phyloP scores from a whole-genome alignment of 2,797 vertebrate species.

The Allobates femoralis region DNA sequence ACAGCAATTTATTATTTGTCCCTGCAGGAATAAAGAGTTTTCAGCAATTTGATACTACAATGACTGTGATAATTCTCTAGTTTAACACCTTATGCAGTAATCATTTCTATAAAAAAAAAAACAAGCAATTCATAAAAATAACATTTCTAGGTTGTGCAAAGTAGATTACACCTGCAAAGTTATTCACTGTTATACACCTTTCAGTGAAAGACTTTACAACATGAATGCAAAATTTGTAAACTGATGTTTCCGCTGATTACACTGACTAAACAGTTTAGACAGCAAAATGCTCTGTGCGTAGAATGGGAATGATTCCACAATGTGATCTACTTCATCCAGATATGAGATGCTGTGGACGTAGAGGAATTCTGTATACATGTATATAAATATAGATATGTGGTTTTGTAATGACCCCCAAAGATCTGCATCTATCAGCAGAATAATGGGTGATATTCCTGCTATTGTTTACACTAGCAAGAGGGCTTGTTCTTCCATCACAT shows the following conservation, averaged over 20 bases:
- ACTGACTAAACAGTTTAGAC: neutral
- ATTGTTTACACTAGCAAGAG: too few species aligned
- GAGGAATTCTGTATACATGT: too few species aligned
- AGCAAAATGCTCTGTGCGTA: neutral
- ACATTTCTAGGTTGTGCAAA: neutral
- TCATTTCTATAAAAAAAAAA: neutral
- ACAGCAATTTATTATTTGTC: neutral
- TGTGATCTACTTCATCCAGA: too few species aligned
- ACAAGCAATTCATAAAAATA: constrained; percentile 6
- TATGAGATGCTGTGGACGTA: neutral
- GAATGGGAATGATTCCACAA: neutral
- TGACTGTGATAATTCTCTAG: neutral
- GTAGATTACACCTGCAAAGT: neutral
- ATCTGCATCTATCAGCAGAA: too few species aligned
- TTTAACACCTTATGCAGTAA: neutral
- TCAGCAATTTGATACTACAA: neutral
- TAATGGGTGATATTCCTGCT: too few species aligned
- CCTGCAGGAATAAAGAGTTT: neutral
- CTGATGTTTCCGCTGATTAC: neutral
- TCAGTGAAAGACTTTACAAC: neutral
- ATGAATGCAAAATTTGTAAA: neutral
- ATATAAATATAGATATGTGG: too few species aligned
- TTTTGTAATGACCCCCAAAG: too few species aligned
- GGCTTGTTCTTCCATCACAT: too few species aligned
- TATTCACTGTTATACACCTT: neutral